These are phyloP conservation scores for Scaptomyza parva DNA, from an alignment of 2,888 invertebrate species.

Conservation along the genomic window DNA sequence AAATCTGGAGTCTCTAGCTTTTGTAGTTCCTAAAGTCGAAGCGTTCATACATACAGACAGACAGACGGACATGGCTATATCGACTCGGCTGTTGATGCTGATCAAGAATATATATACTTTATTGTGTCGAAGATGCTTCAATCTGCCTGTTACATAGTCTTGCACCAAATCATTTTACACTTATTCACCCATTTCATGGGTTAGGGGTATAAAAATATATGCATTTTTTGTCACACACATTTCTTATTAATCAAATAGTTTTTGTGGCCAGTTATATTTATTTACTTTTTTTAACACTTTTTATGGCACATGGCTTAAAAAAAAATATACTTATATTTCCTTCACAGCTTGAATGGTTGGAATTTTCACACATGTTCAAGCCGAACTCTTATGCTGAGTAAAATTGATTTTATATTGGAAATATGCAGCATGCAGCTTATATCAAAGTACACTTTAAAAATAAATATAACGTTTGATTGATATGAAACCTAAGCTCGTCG, in stretches of 20 bases:
- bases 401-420: slow-evolving; percentile 15
- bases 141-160: no score
- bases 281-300: not conserved
- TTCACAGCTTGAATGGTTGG: slow-evolving; percentile 18
- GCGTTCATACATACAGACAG: no score
- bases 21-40: no score
- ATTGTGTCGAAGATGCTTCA: no score
- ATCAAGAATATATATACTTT: no score
- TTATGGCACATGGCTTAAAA: not conserved
- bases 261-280: not conserved
- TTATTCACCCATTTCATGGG: no score
- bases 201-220: no score
- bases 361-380: not conserved
- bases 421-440: not conserved
- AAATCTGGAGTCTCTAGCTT: no score
- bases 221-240: no score
- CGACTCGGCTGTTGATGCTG: no score
- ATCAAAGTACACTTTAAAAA: slow-evolving; percentile 15
- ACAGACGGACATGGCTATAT: no score
- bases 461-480: slow-evolving; percentile 20
- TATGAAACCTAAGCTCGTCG: not conserved
- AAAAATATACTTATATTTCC: slow-evolving; percentile 1
- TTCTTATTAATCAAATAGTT: not conserved
- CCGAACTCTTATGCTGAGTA: not conserved
- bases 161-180: no score